Conservation (phyloP, 2,888 invertebrate genomes). For the Torymus texanus region DNA sequence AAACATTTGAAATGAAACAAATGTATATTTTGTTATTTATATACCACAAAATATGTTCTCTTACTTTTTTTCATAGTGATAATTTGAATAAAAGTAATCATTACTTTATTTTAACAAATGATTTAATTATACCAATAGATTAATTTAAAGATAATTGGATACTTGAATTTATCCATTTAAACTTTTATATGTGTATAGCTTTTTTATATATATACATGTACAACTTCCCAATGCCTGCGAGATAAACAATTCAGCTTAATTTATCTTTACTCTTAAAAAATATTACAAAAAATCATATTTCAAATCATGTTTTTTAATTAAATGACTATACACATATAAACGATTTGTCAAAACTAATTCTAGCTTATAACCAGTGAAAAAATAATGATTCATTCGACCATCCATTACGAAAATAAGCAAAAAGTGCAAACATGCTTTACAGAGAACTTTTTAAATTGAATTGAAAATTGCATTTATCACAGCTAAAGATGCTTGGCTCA, state of each 20-base stretch:
- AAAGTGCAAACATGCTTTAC: conserved; percentile 26
- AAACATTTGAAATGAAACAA: conserved; percentile 9
- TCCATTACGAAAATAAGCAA: background rate
- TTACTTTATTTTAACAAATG: too few relatives aligned
- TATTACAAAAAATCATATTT: background rate
- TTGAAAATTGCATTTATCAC: background rate
- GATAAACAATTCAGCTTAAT: background rate
- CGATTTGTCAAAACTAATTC: conserved; percentile 21
- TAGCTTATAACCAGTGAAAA: background rate
- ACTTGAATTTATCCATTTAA: conserved; percentile 15
- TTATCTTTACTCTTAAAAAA: background rate
- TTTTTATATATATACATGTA: too few relatives aligned
- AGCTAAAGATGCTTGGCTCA: background rate
- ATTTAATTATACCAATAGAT: conserved; percentile 40
- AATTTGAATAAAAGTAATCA: too few relatives aligned
- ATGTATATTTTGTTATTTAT: background rate
- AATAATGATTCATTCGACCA: conserved; percentile 17
- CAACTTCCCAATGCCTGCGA: too few relatives aligned
- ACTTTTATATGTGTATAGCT: background rate
- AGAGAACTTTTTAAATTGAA: background rate
- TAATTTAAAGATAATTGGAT: conserved; percentile 25
- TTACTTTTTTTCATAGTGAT: background rate
- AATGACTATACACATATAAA: conserved; percentile 3
- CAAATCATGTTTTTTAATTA: background rate
- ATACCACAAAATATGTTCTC: background rate